Percentiles rank a stretch among this genome's conserved stretches.
These are phyloP conservation scores for Phlogophora meticulosa DNA, from an alignment of 2,888 invertebrate genomes.

Conservation along the genomic window DNA sequence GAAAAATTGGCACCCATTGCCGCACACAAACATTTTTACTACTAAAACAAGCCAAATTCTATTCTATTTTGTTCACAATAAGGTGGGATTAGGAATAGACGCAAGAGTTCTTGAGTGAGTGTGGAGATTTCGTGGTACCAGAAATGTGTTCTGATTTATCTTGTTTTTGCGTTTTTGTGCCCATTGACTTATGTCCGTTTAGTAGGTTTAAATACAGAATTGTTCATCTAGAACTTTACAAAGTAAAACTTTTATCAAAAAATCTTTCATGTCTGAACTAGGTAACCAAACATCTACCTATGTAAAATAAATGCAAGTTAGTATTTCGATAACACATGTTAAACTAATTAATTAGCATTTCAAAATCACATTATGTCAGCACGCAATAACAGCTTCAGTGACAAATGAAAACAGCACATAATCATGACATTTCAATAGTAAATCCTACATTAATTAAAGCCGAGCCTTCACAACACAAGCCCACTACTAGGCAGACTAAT, in stretches of 20 bases:
- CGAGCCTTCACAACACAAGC: conserved; percentile 29
- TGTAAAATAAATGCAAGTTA: conserved; percentile 1
- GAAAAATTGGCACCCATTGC: conserved; percentile 89
- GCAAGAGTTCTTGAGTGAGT: conserved; percentile 61
- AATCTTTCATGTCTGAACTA: conserved; percentile 10
- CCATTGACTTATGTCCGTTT: conserved; percentile 50
- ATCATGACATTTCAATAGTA: conserved; percentile 46
- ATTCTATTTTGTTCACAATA: conserved; percentile 69
- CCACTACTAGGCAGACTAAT: conserved; percentile 21
- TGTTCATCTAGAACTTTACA: conserved; percentile 34
- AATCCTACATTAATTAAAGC: conserved; percentile 44
- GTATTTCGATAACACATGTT: conserved; percentile 29
- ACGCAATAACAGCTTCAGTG: conserved; percentile 48
- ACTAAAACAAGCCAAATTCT: conserved; percentile 70
- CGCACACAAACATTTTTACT: conserved; percentile 75
- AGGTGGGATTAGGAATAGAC: conserved; percentile 53
- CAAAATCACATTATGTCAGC: conserved; percentile 36
- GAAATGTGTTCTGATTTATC: conserved; percentile 75
- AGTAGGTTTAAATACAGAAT: conserved; percentile 42
- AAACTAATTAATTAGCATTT: conserved; percentile 52
- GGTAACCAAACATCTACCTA: neutral
- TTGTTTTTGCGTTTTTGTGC: conserved; percentile 69
- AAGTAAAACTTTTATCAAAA: neutral
- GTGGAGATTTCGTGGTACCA: conserved; percentile 70
- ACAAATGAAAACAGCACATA: conserved; percentile 45